These are phyloP conservation scores for Littorina saxatilis DNA, from an alignment of 1,140 invertebrate species.

Conservation along the genomic window DNA sequence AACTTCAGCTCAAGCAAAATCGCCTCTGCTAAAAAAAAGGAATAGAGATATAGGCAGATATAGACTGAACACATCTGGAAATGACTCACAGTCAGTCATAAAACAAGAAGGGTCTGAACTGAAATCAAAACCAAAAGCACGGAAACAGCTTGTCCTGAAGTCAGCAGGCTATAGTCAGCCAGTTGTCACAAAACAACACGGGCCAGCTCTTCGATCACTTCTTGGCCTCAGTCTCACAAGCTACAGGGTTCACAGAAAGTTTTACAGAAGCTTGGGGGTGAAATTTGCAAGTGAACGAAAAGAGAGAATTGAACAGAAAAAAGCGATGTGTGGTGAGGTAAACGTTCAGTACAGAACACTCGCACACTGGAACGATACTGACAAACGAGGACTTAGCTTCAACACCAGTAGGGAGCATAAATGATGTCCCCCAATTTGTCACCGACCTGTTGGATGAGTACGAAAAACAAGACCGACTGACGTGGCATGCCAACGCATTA, in stretches of 20 bases:
- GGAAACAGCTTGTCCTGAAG: not conserved
- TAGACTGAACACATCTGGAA: too few relatives aligned
- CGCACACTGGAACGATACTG: too few relatives aligned
- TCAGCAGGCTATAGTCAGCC: too few relatives aligned
- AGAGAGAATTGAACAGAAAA: not conserved
- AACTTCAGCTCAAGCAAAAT: too few relatives aligned
- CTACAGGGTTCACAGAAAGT: not conserved
- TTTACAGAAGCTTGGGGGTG: not conserved
- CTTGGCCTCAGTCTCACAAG: not conserved
- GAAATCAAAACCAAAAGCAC: not conserved
- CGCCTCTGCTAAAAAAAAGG: too few relatives aligned
- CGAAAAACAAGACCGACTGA: not conserved
- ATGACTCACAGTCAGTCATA: too few relatives aligned
- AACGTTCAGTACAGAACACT: too few relatives aligned
- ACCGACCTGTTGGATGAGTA: not conserved
- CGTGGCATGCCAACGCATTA: not conserved
- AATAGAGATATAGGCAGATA: too few relatives aligned
- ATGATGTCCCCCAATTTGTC: not conserved
- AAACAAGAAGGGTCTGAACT: not conserved
- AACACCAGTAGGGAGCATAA: not conserved
- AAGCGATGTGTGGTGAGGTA: not conserved
- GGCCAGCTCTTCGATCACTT: too few relatives aligned
- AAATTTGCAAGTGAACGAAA: not conserved
- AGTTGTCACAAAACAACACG: too few relatives aligned
- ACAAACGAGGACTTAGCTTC: not conserved